Conservation (phyloP, 2,888 invertebrate genomes). For the Villa cingulata region DNA sequence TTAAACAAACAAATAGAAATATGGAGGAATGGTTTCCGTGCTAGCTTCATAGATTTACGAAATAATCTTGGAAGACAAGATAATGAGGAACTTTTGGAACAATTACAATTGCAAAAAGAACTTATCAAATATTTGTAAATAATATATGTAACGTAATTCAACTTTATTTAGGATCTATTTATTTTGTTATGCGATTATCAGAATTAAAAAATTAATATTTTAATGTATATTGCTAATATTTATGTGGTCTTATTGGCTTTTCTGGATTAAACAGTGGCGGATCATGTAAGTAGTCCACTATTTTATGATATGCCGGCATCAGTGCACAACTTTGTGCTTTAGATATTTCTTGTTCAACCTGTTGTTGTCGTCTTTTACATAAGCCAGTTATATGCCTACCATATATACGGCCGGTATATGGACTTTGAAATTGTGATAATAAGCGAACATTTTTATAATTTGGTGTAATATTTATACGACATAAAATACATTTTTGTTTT, state of each 20-base stretch:
- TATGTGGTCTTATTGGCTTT: conserved; percentile 64
- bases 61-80: conserved; percentile 14
- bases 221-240: conserved; percentile 42
- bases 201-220: conserved; percentile 8
- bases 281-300: conserved; percentile 66
- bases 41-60: conserved; percentile 22
- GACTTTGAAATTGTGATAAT: conserved; percentile 90
- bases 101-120: conserved; percentile 21
- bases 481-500: conserved; percentile 61
- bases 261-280: conserved; percentile 85
- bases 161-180: neutral
- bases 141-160: neutral
- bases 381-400: conserved; percentile 88
- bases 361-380: conserved; percentile 65
- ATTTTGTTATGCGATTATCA: conserved; percentile 2
- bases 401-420: conserved; percentile 85
- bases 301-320: conserved; percentile 74
- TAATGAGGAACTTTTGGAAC: conserved; percentile 15
- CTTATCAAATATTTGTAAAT: conserved; percentile 21
- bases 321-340: conserved; percentile 66
- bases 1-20: conserved; percentile 18
- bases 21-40: conserved; percentile 24
- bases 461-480: conserved; percentile 64
- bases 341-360: conserved; percentile 56
- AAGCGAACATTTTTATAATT: conserved; percentile 86